Percentiles rank a stretch among this genome's conserved stretches.
Conservation (phyloP, 2,113 vertebrate species). For the Tichodroma muraria region DNA sequence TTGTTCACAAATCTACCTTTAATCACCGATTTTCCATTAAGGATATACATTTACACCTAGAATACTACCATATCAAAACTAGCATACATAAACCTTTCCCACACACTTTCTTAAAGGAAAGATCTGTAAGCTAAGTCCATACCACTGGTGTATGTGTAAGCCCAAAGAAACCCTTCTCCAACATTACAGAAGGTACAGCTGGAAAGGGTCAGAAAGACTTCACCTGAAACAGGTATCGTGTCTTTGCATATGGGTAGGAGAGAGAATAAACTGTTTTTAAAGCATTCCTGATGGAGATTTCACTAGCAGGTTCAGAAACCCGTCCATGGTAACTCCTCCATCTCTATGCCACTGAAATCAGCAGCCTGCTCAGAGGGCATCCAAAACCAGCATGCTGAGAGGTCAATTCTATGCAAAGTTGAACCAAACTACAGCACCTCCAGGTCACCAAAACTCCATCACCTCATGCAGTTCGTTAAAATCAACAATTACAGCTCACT, state of each 20-base stretch:
- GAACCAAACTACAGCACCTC: neutral
- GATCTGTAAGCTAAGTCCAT: neutral
- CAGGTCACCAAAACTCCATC: neutral
- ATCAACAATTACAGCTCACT: neutral
- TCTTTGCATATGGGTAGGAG: neutral
- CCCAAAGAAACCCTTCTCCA: neutral
- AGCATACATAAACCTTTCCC: neutral
- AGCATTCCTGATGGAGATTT: neutral
- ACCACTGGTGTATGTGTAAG: neutral
- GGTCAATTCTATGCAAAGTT: neutral
- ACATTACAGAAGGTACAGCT: neutral
- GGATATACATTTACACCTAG: neutral
- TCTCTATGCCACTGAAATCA: neutral
- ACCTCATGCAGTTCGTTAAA: neutral
- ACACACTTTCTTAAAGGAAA: neutral
- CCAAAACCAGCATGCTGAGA: accelerated
- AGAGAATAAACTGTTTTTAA: neutral
- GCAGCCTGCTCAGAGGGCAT: neutral
- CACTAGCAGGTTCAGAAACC: neutral
- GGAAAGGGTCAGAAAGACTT: neutral
- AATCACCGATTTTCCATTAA: neutral
- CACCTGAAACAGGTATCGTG: accelerated
- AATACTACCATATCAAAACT: neutral
- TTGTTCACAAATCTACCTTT: neutral
- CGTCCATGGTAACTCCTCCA: neutral